phyloP scores from a whole-genome alignment of 2,113 vertebrate genomes.

The Melanocharis versteri region DNA sequence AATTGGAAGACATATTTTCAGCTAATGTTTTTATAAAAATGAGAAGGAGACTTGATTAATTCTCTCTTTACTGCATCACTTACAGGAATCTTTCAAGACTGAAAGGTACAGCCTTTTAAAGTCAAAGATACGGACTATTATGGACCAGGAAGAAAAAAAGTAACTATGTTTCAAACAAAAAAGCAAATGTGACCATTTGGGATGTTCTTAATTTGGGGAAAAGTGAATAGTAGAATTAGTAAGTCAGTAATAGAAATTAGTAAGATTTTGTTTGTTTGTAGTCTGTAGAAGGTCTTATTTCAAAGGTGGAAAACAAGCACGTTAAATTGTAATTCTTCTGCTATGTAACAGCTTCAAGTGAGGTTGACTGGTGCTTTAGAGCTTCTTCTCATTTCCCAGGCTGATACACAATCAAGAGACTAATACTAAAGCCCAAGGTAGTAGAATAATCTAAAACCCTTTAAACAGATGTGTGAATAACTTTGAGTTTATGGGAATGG shows the following conservation, averaged over 20 bases:
- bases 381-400: not conserved
- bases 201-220: not conserved
- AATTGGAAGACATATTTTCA: not conserved
- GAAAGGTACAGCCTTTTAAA: not conserved
- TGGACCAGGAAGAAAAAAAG: not conserved
- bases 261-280: not conserved
- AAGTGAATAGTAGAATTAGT: not conserved
- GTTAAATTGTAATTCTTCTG: not conserved
- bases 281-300: not conserved
- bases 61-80: not conserved
- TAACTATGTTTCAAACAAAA: not conserved
- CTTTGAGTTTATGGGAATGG: not conserved
- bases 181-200: not conserved
- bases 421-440: not conserved
- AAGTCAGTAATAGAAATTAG: not conserved
- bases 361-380: not conserved
- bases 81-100: not conserved
- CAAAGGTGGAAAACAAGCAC: not conserved
- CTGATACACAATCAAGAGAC: not conserved
- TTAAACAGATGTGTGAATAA: not conserved
- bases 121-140: not conserved
- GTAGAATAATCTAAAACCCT: not conserved
- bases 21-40: not conserved
- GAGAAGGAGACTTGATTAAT: not conserved
- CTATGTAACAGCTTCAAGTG: not conserved